phyloP scores from a whole-genome alignment of 1,140 invertebrate genomes.

The Pristionchus pacificus region DNA sequence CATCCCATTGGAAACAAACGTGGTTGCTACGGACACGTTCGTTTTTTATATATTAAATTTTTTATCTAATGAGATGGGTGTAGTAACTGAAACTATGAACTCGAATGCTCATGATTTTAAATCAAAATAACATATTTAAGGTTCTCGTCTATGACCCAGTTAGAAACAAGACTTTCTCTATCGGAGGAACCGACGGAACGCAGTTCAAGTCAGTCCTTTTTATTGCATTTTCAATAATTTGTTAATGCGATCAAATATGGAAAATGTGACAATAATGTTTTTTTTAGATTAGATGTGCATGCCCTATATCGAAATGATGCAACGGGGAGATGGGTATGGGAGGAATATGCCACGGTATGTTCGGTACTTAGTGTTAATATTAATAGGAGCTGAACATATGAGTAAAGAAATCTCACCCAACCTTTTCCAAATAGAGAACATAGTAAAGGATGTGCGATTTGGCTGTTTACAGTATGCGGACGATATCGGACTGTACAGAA shows the following conservation, averaged over 20 bases:
- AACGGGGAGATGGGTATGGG: background rate
- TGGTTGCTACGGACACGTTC: constrained; percentile 19
- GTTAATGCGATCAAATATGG: too few relatives aligned
- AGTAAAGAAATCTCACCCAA: too few relatives aligned
- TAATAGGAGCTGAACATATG: too few relatives aligned
- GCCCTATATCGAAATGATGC: background rate
- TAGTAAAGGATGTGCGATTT: too few relatives aligned
- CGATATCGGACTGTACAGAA: background rate
- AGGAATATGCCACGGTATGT: background rate
- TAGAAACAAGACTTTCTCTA: background rate
- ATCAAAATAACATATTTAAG: background rate
- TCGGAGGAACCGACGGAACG: background rate
- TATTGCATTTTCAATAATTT: background rate
- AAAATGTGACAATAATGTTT: too few relatives aligned
- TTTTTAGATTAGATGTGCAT: background rate
- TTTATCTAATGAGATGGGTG: too few relatives aligned
- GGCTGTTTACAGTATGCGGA: too few relatives aligned
- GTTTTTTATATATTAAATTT: too few relatives aligned
- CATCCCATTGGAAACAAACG: background rate
- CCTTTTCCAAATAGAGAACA: too few relatives aligned
- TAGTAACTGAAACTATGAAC: too few relatives aligned
- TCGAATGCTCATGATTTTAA: background rate
- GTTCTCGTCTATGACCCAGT: background rate
- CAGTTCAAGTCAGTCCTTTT: background rate
- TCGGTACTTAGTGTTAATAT: background rate